A percentile compares a stretch with the other conserved stretches of the same genome.
phyloP scores from a whole-genome alignment of 2,888 invertebrate species.

The Spodoptera littoralis region DNA sequence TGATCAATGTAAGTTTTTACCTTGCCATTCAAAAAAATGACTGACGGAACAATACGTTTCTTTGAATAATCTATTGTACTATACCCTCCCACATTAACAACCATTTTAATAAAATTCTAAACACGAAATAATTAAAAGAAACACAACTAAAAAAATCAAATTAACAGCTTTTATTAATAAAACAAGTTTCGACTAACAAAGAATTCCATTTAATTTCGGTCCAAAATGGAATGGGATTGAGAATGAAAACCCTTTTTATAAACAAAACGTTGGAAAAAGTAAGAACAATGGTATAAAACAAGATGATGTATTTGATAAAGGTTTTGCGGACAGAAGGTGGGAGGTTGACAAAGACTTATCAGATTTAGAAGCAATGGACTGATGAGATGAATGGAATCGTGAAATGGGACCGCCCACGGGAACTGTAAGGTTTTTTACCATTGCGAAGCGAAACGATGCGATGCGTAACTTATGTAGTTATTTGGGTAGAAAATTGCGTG shows the following conservation, averaged over 20 bases:
- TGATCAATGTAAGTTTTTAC: no score
- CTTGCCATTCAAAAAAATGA: no score
- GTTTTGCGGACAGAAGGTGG: slow-evolving; percentile 33
- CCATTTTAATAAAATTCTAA: no score
- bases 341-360: slow-evolving; percentile 27
- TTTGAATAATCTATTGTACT: no score
- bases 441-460: background rate
- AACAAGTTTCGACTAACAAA: background rate
- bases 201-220: background rate
- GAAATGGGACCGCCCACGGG: slow-evolving; percentile 4
- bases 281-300: slow-evolving; percentile 17
- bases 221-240: slow-evolving; percentile 1
- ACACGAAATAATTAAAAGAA: no score
- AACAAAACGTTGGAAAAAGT: slow-evolving; percentile 3
- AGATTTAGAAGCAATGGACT: slow-evolving; percentile 21
- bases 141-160: no score
- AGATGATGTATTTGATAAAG: slow-evolving; percentile 16
- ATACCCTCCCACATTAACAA: no score
- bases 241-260: no score
- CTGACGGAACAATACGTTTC: no score
- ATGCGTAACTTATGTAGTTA: background rate
- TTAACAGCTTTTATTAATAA: no score
- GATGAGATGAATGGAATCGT: slow-evolving; percentile 27
- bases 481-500: background rate
- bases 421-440: no score